Evolutionary conservation across 2,888 invertebrate genomes (phyloP), one percentile per base, ranked within the genome.

Genomic region (Scaptomyza polygonia): DNA sequence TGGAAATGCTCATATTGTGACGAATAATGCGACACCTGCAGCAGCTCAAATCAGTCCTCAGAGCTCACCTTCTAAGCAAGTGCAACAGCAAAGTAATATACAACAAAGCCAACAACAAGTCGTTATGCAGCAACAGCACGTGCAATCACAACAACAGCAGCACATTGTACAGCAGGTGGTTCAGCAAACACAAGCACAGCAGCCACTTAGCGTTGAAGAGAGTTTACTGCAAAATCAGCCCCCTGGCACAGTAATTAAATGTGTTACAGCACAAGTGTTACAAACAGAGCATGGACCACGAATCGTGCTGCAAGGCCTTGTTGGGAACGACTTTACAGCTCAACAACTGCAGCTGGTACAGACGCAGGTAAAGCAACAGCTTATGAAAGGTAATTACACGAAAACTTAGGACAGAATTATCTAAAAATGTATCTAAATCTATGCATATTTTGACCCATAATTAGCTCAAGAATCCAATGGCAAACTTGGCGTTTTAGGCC

Each of bases 331-430:
- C 75, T 95, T 97, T 75, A 95, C 96, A 0, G 95, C 95, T 1
- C 96, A 96, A 73, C 97, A 97, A 90, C 91, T 97, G 78, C 94
- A 95, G 4, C 93, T 96, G 63, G 96, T 97, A 0, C 97, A 97
- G 86, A 96, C 96, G 78, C 97, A 97, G 93, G 97, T 97, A 16
- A 97, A 97, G 90, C 96, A 97, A 86, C 97, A 97, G 89, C 92
- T 97, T 53, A 92, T 97, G 52, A 97, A 96, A 95, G 96, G 96
- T 96, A 40, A 39, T 44, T 14, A 32, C 3, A 1, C 36, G 16
- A 8, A 3, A 18, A 3, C 30, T 11, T 2, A 25, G 5, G 5
- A 0, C 25, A 27, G 0, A 32, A 3, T 7, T 7, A 7, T 48
- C 1, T 1, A 0, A 29, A 39, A 9, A 30, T 29, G 5, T n/a